phyloP scores from a whole-genome alignment of 1,140 invertebrate genomes.

The Cheumatopsyche charites region DNA sequence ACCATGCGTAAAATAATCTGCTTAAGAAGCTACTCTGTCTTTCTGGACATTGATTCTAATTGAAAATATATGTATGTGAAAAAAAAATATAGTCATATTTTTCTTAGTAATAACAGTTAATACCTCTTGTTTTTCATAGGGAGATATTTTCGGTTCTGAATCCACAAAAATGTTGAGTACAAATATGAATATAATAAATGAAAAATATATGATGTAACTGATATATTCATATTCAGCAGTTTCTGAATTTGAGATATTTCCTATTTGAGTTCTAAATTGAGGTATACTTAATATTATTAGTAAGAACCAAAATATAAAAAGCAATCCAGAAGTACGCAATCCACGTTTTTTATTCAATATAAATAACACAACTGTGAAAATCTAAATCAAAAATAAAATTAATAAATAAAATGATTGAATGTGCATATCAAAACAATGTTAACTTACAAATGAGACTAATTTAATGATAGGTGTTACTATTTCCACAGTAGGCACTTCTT shows the following conservation, averaged over 20 bases:
- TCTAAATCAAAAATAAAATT: slow-evolving; percentile 31
- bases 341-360: slow-evolving; percentile 83
- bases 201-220: slow-evolving; percentile 84
- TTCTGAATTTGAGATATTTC: slow-evolving; percentile 42
- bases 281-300: slow-evolving; percentile 72
- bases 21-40: slow-evolving; percentile 84
- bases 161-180: slow-evolving; percentile 86
- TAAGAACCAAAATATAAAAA: slow-evolving; percentile 89
- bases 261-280: slow-evolving; percentile 73
- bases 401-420: no score
- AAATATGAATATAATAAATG: slow-evolving; percentile 73
- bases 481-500: slow-evolving; percentile 66
- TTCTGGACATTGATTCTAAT: slow-evolving; percentile 87
- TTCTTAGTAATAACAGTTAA: no score
- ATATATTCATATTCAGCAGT: slow-evolving; percentile 68
- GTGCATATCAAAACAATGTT: background rate
- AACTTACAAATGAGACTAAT: slow-evolving; percentile 78
- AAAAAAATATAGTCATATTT: no score
- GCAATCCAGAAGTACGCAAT: slow-evolving; percentile 81
- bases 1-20: slow-evolving; percentile 90
- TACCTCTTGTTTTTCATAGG: slow-evolving; percentile 73
- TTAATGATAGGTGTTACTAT: slow-evolving; percentile 76
- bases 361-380: slow-evolving; percentile 71
- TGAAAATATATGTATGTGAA: no score
- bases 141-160: slow-evolving; percentile 68